These are phyloP conservation scores for Bombus ignitus DNA, from an alignment of 1,140 invertebrate species.

Conservation along the genomic window DNA sequence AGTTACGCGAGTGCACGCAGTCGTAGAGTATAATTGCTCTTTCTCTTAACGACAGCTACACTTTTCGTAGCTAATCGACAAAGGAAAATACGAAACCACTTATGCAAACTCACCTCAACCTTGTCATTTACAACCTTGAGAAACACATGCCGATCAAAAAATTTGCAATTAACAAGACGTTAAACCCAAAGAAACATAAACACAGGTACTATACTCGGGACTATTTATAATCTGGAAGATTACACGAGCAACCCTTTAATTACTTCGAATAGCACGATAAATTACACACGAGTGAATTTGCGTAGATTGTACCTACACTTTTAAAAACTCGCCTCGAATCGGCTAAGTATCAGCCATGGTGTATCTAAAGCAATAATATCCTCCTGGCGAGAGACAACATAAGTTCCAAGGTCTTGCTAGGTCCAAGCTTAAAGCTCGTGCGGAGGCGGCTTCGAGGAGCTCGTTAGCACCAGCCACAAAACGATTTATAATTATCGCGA, in stretches of 20 bases:
- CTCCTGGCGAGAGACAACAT: neutral
- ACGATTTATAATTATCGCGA: constrained; percentile 47
- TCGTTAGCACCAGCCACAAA: constrained; percentile 13
- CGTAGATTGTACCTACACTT: neutral
- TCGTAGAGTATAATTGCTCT: neutral
- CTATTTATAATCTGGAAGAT: too few species aligned
- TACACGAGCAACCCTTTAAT: too few species aligned
- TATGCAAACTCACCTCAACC: neutral
- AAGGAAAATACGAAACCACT: neutral
- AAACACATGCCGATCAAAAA: neutral
- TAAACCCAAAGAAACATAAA: too few species aligned
- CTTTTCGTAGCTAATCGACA: neutral
- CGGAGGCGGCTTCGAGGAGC: constrained; percentile 34
- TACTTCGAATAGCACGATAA: too few species aligned
- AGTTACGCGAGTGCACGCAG: neutral
- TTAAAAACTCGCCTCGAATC: neutral
- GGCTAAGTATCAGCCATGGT: neutral
- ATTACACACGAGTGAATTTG: too few species aligned
- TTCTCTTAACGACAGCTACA: neutral
- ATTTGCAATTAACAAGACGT: neutral
- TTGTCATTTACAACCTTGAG: neutral
- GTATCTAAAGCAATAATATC: neutral
- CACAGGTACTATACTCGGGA: too few species aligned
- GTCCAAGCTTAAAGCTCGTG: neutral
- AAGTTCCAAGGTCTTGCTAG: neutral